Evolutionary conservation across 2,888 invertebrate species (phyloP), one percentile per base, ranked within the genome.

Genomic region (Eudiplozoon nipponicum): DNA sequence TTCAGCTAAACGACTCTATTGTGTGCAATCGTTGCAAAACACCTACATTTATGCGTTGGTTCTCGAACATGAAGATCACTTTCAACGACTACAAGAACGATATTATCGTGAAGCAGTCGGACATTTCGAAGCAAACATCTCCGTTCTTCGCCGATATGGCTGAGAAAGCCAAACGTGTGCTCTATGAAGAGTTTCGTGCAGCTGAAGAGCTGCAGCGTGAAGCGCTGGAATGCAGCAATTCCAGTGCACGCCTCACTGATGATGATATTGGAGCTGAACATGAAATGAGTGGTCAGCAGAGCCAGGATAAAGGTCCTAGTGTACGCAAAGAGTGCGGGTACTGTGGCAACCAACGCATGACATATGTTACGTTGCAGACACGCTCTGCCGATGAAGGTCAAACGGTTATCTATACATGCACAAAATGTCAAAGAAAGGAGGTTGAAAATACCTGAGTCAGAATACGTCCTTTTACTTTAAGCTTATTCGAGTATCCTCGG

Each of bases 361-460:
- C 76, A 0, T 90, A 84, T 56, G 75, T 80, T 3, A 86, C 90
- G 0, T 59, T 81, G 38, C 90, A 94, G 56, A 63, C 90, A 20
- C 63, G 90, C 48, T 86, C 86, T 0, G 90, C 86, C 17, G 90
- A 94, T 68, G 94, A 94, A 69, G 90, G 90, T 0, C 90, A 94
- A 59, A 94, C 90, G 1, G 80, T 94, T 2, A 90, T 94, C 61
- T 94, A 77, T 52, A 80, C 80, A 1, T 94, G 94, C 61, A 69
- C 72, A 17, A 71, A 73, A 53, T 94, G 90, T 71, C 72, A 71
- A 5, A 38, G 21, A 3, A 40, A 18, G 15, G 40, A 40, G 39
- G 39, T 40, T 11, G 40, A 40, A 40, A 15, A 31, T 31, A 31
- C 31, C 13, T 31, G 13, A 26, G n/a, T n/a, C n/a, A n/a, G n/a